Evolutionary conservation across 1,140 invertebrate genomes (phyloP).

Genomic region (Scylla paramamosain): DNA sequence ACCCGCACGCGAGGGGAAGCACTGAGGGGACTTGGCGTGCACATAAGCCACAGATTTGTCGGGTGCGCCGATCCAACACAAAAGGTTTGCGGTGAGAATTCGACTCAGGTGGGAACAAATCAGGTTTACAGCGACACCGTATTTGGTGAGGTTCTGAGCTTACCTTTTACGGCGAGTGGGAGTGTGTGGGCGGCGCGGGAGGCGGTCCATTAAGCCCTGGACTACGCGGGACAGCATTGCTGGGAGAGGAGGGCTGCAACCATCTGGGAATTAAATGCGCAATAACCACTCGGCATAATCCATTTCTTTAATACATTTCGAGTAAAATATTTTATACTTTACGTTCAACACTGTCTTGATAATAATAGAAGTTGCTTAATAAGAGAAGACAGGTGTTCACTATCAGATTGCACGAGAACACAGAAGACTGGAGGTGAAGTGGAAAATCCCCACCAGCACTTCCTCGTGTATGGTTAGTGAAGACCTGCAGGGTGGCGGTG

Average conservation of each 20-base stretch:
- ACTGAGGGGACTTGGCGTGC: not conserved
- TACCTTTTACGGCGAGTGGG: not conserved
- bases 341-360: no score
- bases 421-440: no score
- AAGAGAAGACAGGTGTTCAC: no score
- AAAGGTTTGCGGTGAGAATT: not conserved
- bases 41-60: slow-evolving; percentile 13
- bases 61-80: not conserved
- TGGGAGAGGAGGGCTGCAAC: not conserved
- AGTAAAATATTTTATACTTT: no score
- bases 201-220: not conserved
- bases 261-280: not conserved
- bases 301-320: no score
- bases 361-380: no score
- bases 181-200: not conserved
- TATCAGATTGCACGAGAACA: no score
- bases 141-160: not conserved
- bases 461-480: no score
- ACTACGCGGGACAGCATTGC: not conserved
- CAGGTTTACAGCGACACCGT: not conserved
- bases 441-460: no score
- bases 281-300: not conserved
- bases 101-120: slow-evolving; percentile 2
- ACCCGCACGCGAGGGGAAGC: not conserved
- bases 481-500: no score